phyloP scores from a whole-genome alignment of 2,113 vertebrate genomes.

The Oreochromis spilurus region DNA sequence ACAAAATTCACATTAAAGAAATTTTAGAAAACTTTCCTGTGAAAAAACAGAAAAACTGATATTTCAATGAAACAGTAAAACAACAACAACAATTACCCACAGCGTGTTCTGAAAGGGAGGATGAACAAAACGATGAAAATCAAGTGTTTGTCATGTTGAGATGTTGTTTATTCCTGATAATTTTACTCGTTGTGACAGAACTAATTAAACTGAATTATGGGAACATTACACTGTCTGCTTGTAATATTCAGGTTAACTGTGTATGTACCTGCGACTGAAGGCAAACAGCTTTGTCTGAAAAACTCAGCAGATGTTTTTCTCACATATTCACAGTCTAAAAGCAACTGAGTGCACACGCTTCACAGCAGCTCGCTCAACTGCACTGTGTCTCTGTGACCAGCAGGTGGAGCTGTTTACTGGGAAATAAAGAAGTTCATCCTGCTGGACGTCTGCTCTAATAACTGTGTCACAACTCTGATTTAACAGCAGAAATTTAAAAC shows the following conservation, averaged over 20 bases:
- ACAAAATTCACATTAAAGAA: not conserved
- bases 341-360: not conserved
- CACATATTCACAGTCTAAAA: not conserved
- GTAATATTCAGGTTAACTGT: not conserved
- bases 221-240: not conserved
- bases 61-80: not conserved
- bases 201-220: not conserved
- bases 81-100: not conserved
- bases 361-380: not conserved
- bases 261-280: not conserved
- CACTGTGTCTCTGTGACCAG: not conserved
- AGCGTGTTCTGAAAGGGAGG: fast-evolving
- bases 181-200: not conserved
- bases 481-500: not conserved
- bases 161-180: not conserved
- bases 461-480: not conserved
- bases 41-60: not conserved
- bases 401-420: not conserved
- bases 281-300: not conserved
- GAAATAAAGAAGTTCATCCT: not conserved
- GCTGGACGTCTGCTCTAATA: not conserved
- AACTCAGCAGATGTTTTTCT: not conserved
- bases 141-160: not conserved
- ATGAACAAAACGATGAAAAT: not conserved
- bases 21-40: not conserved